Base-by-base conservation (phyloP, 2,797 vertebrate genomes). In the Cryptoblepharus egeriae region DNA sequence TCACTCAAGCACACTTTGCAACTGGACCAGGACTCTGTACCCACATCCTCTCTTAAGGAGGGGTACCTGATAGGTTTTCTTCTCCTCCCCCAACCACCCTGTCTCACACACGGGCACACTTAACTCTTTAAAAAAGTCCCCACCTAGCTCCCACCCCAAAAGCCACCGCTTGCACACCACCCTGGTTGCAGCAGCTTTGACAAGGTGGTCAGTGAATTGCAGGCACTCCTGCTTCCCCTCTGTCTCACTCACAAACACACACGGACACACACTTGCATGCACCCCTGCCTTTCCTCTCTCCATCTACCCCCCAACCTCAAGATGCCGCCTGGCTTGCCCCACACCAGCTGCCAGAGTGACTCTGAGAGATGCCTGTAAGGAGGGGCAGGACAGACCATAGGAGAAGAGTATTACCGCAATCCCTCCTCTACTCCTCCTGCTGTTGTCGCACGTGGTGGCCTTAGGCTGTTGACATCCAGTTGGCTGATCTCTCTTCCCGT, bases 391-490 rank as follows among this genome's bases (percentile, higher is more conserved):
- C 22, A 35, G 80, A 24, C 32, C 9, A 0, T 80, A 76, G n/a
- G 35, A 75, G 32, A 18, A 57, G 73, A 37, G 42, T 22, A 52
- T 45, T 45, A 4, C 10, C 10, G 4, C 63, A n/a, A n/a, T n/a
- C n/a, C n/a, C n/a, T n/a, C n/a, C n/a, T n/a, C 42, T 18, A n/a
- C 15, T 37, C 32, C 35, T 69, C 64, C 64, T 13, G 73, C 57
- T 60, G 26, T 20, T 7, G 26, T 57, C 26, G 26, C 57, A 61
- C 35, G 57, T 73, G 81, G 80, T 37, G 1, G 9, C 22, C 57
- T 64, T 45, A 28, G 58, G 63, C 24, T 26, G 39, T 52, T 75
- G 80, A 82, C 64, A 32, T 82, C 73, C 64, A 49, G n/a, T 24
- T 22, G 37, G 49, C 63, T 39, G 28, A 3, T 32, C 22, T 32